A percentile compares a stretch with the other conserved stretches of the same genome.
phyloP scores from a whole-genome alignment of 2,113 vertebrate genomes.

The Heliornis fulica region DNA sequence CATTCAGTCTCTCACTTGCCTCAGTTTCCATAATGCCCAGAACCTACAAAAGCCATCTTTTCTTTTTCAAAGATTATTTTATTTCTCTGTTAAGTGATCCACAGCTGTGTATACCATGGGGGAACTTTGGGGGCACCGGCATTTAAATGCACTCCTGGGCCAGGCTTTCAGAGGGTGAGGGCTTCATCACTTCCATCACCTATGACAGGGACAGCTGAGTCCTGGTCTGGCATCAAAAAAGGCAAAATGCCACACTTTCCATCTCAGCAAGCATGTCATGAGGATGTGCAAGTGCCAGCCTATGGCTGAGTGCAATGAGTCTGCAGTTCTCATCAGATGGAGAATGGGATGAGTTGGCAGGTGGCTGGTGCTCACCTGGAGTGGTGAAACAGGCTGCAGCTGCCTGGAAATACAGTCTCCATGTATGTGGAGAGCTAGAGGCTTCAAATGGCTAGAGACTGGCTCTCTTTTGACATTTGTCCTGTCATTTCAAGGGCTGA shows the following conservation, averaged over 20 bases:
- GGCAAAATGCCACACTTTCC: not conserved
- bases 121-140: not conserved
- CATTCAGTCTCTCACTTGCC: not conserved
- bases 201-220: not conserved
- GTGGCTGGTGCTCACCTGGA: not conserved
- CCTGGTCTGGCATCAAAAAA: not conserved
- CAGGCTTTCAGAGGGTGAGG: not conserved
- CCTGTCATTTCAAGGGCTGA: not conserved
- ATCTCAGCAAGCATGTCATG: rapidly evolving
- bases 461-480: not conserved
- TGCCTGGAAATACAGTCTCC: not conserved
- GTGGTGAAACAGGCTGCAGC: not conserved
- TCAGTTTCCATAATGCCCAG: not conserved
- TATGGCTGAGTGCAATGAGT: not conserved
- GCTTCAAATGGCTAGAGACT: not conserved
- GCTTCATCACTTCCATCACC: not conserved
- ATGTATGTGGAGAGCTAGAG: too few species aligned
- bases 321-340: not conserved
- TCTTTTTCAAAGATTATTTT: not conserved
- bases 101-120: not conserved
- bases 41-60: not conserved
- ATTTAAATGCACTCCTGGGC: rapidly evolving
- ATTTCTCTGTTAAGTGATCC: not conserved
- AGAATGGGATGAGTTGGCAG: not conserved
- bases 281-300: not conserved